Base-by-base conservation (phyloP, 2,113 vertebrate species). In the Leptosomus discolor region DNA sequence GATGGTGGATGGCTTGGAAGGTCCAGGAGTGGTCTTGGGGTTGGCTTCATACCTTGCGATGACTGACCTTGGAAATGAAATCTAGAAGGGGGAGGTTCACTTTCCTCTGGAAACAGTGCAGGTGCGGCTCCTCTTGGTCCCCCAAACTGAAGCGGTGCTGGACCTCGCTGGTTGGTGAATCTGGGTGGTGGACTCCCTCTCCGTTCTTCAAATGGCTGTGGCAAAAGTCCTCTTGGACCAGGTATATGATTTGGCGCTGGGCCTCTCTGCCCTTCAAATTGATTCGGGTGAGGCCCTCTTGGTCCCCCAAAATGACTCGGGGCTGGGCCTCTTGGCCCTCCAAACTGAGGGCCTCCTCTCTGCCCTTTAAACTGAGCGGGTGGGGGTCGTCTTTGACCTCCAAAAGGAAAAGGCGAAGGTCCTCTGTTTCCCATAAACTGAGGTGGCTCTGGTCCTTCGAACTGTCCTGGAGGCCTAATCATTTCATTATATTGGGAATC, bases 221-320 rank as follows among this genome's bases (percentile, higher is more conserved):
- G 94, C 41, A 97, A 67, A 92, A 97, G 98, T 85, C 97, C 98
- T 64, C 90, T 92, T 58, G 98, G 85, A 21, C 97, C 98, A 92
- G 97, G 97, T n/a, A 98, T 97, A 39, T 98, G 98, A 86, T 93
- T 92, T 56, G 98, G 97, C 92, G 97, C 91, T 41, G 98, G 94
- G 39, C 98, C 97, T 86, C 97, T 98, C 56, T 97, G 96, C 53
- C 93, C 86, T 85, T 98, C 98, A 75, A 98, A 98, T 30, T 98
- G 97, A 82, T 95, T 83, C 61, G 96, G 84, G 80, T 98, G 97
- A 58, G 97, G 96, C 48, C 98, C 97, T 92, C 99, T 97, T 37
- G 98, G 98, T 77, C 99, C 99, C 48, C 98, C 99, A 94, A 99
- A 99, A 85, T 98, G 98, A 60, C 96, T 94, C 1, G 98, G 95